These are phyloP conservation scores for Periparus ater DNA, from an alignment of 2,797 vertebrate genomes.

Conservation along the genomic window DNA sequence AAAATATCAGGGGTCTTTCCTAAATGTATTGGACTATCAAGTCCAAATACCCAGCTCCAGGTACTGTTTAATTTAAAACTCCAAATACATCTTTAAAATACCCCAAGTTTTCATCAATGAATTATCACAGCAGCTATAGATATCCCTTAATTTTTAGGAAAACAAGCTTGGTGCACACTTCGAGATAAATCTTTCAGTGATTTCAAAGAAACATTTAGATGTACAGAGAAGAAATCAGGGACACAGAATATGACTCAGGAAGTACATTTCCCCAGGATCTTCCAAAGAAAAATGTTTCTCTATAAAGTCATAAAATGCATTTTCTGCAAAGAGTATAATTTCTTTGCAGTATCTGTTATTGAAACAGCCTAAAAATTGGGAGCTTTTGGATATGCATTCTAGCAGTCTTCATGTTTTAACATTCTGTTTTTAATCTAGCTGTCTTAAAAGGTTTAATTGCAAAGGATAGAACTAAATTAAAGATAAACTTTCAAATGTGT, in stretches of 20 bases:
- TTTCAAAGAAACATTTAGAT: not conserved
- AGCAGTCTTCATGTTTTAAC: not conserved
- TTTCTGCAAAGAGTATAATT: not conserved
- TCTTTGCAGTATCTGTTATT: not conserved
- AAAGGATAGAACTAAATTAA: slow-evolving; percentile 46
- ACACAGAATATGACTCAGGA: not conserved
- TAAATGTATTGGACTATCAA: not conserved
- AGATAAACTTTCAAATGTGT: slow-evolving; percentile 25
- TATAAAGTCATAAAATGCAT: not conserved
- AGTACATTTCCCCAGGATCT: not conserved
- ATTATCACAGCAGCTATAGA: not conserved
- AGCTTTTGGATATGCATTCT: not conserved
- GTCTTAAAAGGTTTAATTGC: slow-evolving; percentile 26
- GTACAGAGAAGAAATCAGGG: not conserved
- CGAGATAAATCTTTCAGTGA: not conserved
- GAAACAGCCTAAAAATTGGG: not conserved
- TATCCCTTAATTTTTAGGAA: not conserved
- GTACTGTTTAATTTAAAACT: not conserved
- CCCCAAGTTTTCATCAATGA: not conserved
- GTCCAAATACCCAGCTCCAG: not conserved
- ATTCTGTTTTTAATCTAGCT: slow-evolving; percentile 1
- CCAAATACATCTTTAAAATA: not conserved
- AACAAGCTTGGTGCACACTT: not conserved
- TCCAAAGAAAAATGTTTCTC: not conserved
- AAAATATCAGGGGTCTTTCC: not conserved